Conservation (phyloP, 1,140 invertebrate genomes). For the Microplitis mediator region DNA sequence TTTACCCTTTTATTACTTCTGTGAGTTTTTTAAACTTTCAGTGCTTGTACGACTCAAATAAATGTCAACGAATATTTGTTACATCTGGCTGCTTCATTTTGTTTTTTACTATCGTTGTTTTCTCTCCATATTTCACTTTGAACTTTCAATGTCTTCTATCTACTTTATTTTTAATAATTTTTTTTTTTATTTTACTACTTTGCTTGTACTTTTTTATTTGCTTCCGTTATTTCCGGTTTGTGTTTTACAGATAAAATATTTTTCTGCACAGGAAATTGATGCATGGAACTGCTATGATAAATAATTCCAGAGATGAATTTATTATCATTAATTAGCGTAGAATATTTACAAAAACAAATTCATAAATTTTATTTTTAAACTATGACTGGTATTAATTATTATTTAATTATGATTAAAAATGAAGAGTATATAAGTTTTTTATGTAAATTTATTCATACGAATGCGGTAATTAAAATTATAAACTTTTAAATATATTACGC, state of each 20-base stretch:
- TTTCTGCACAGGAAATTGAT: background rate
- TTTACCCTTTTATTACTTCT: slow-evolving; percentile 6
- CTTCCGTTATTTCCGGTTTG: background rate
- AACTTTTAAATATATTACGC: slow-evolving; percentile 30
- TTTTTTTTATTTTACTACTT: background rate
- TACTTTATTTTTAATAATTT: slow-evolving; percentile 11
- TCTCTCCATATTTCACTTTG: slow-evolving; percentile 2
- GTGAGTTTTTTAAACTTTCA: slow-evolving; percentile 24
- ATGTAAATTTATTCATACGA: slow-evolving; percentile 27
- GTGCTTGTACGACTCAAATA: slow-evolving; percentile 32
- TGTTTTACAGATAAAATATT: background rate
- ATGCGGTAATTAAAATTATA: slow-evolving; percentile 32
- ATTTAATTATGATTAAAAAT: background rate
- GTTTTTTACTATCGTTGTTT: slow-evolving; percentile 12
- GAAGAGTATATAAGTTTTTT: background rate
- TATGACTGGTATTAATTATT: too few species aligned
- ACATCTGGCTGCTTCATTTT: slow-evolving; percentile 26
- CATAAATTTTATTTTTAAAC: too few species aligned
- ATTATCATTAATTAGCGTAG: too few species aligned
- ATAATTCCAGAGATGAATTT: too few species aligned
- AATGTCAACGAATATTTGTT: slow-evolving; percentile 29
- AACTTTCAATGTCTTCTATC: slow-evolving; percentile 10
- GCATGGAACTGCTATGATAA: background rate
- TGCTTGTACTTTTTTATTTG: background rate
- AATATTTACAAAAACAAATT: too few species aligned